Evolutionary conservation across 2,888 invertebrate genomes (phyloP).

Genomic region (Drosophila neutralis): DNA sequence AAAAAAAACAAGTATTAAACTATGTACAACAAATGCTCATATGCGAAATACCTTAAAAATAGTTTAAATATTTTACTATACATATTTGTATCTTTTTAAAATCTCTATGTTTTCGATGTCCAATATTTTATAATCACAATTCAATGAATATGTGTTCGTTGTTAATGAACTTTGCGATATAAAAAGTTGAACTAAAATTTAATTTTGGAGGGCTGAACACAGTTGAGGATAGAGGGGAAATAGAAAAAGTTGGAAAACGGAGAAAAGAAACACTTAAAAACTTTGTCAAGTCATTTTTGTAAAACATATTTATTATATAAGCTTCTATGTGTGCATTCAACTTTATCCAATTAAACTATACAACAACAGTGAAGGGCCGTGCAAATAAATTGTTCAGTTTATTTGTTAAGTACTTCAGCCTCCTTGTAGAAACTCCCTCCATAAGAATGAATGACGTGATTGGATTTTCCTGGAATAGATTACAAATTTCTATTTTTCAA

Average conservation of each 20-base stretch:
- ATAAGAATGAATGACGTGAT: slow-evolving; percentile 66
- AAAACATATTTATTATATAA: slow-evolving; percentile 55
- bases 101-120: slow-evolving; percentile 78
- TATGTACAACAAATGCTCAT: slow-evolving; percentile 56
- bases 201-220: slow-evolving; percentile 40
- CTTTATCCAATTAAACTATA: slow-evolving; percentile 40
- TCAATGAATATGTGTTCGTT: slow-evolving; percentile 71
- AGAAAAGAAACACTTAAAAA: slow-evolving; percentile 29
- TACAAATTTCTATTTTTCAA: slow-evolving; percentile 77
- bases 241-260: slow-evolving; percentile 1
- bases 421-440: slow-evolving; percentile 74
- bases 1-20: slow-evolving; percentile 52
- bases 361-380: slow-evolving; percentile 38
- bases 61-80: slow-evolving; percentile 65
- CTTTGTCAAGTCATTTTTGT: slow-evolving; percentile 56
- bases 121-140: slow-evolving; percentile 71
- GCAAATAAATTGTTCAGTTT: slow-evolving; percentile 51
- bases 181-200: slow-evolving; percentile 43
- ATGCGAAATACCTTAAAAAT: slow-evolving; percentile 45
- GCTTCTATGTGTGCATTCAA: slow-evolving; percentile 57
- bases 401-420: slow-evolving; percentile 57
- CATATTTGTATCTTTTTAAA: slow-evolving; percentile 75
- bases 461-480: slow-evolving; percentile 76
- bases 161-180: slow-evolving; percentile 62
- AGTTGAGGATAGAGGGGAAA: slow-evolving; percentile 2